Conservation (phyloP, 2,797 vertebrate genomes). For the Allobates femoralis region DNA sequence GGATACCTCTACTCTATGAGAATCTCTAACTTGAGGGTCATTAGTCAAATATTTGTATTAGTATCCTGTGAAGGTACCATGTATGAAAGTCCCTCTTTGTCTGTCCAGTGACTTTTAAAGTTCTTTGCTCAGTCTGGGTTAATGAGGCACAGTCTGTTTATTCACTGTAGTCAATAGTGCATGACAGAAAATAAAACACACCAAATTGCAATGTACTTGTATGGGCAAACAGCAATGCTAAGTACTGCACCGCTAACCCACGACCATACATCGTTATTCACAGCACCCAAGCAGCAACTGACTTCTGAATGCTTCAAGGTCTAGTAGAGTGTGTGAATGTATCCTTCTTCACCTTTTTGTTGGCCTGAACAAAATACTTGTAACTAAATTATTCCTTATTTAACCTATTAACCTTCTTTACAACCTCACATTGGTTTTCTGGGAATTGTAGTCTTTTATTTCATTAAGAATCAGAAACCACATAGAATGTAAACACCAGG, state of each 20-base stretch:
- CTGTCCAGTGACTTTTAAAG: constrained; percentile 29
- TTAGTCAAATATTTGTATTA: constrained; percentile 40
- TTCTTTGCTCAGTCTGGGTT: constrained; percentile 46
- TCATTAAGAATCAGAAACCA: constrained; percentile 43
- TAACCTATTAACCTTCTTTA: constrained; percentile 55
- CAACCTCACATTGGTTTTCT: constrained; percentile 39
- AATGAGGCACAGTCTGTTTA: constrained; percentile 47
- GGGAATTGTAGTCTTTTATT: constrained; percentile 53
- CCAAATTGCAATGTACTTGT: constrained; percentile 36
- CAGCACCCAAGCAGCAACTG: not conserved
- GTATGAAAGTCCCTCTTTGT: constrained; percentile 47
- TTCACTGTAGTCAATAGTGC: constrained; percentile 42
- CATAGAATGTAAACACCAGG: constrained; percentile 53
- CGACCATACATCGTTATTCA: not conserved
- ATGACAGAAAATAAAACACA: constrained; percentile 47
- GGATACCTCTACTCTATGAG: not conserved
- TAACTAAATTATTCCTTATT: constrained; percentile 39
- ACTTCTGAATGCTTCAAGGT: constrained; percentile 7
- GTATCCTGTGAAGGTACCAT: not conserved
- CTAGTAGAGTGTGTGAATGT: not conserved
- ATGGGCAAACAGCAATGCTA: constrained; percentile 23
- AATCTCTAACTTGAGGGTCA: not conserved
- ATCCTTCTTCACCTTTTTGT: not conserved
- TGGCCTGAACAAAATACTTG: constrained; percentile 30
- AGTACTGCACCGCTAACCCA: constrained; percentile 19